Percentiles rank a stretch among this genome's conserved stretches.
Conservation (phyloP, 2,888 invertebrate genomes). For the Troides helena region DNA sequence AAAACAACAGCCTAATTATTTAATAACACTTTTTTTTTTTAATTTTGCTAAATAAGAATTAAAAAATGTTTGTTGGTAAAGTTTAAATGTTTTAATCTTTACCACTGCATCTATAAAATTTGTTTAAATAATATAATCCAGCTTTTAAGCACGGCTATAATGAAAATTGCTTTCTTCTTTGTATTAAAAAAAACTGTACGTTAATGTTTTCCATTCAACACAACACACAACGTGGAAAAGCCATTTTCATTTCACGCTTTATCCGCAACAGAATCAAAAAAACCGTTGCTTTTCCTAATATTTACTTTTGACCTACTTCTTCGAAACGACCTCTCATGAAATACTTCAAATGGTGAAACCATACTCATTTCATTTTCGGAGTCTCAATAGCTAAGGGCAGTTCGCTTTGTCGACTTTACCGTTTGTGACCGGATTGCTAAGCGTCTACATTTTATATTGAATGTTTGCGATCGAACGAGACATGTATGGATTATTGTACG, state of each 20-base stretch:
- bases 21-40: no score
- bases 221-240: not conserved
- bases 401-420: constrained; percentile 14
- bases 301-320: constrained; percentile 27
- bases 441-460: constrained; percentile 3
- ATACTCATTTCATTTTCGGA: constrained; percentile 22
- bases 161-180: constrained; percentile 17
- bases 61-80: no score
- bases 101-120: no score
- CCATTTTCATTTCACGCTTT: constrained; percentile 15
- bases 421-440: constrained; percentile 18
- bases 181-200: not conserved
- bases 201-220: not conserved
- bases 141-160: constrained; percentile 8
- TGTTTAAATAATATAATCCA: constrained; percentile 8
- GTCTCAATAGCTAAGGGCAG: constrained; percentile 4
- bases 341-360: constrained; percentile 33
- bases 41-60: no score
- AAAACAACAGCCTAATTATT: no score
- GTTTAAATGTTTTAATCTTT: no score
- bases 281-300: not conserved
- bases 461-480: not conserved
- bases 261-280: not conserved
- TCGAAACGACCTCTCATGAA: constrained; percentile 23
- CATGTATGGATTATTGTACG: constrained; percentile 7